Base-by-base conservation (phyloP, 2,888 invertebrate genomes). In the Heliconius hortense region DNA sequence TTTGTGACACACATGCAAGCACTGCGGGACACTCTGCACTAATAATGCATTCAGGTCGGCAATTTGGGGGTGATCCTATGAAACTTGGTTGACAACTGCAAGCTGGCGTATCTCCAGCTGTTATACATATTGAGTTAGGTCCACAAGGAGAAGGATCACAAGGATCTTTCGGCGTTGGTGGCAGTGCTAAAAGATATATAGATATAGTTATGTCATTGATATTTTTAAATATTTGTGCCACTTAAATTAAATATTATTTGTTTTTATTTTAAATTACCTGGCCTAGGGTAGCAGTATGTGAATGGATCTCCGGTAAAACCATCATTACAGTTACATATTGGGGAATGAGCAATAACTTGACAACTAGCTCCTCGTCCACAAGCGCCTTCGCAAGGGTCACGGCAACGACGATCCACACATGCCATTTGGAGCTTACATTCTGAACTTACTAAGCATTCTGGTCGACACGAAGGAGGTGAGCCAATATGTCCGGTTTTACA, bases 401-500 rank as follows among this genome's bases (percentile, higher is more conserved):
- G 94, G 83, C 97, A 97, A 84, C 95, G 95, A 76, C 96, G 95
- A 82, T 96, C 96, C 79, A 96, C 95, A 81, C 97, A 97, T 24
- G 96, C 95, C 82, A 95, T 92, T 81, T 95, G 94, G 64, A 96
- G 94, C 75, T 95, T 89, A 86, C 97, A 97, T 82, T 97, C 97
- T 18, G 96, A 95, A 82, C 96, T 96, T 69, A 95, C 95, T 0
- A 96, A 95, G 84, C 97, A 97, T 89, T 97, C 97, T 10, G 97
- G 97, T 78, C 96, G 94, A 85, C 97, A 97, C 77, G 95, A 95
- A 7, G 97, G 95, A 5, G 97, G 96, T 78, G 96, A 95, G 21
- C 97, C 97, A 72, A 96, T 94, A 82, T 96, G 97, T 69, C 96
- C 96, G 2, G 95, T 91, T 62, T 96, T 93, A 85, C 97, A 97